These are phyloP conservation scores for Sarcophaga carnaria DNA, from an alignment of 2,888 invertebrate genomes.

Conservation along the genomic window DNA sequence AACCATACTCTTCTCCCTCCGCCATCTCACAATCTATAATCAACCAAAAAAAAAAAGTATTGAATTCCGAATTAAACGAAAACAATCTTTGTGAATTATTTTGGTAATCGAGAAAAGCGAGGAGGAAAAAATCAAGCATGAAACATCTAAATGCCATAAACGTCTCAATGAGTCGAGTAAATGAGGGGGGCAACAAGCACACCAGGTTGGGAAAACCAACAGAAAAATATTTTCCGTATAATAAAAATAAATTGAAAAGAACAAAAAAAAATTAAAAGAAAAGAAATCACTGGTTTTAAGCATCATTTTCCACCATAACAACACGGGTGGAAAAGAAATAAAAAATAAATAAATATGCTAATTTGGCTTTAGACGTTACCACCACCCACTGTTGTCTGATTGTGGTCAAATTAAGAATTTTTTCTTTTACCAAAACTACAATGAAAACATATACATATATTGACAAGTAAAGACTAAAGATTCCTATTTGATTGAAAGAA, in stretches of 20 bases:
- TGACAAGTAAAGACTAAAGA: too few species aligned
- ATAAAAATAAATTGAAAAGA: conserved; percentile 14
- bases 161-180: neutral
- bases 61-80: conserved; percentile 52
- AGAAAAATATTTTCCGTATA: neutral
- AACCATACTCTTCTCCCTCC: neutral
- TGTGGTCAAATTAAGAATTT: neutral
- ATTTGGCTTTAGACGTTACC: neutral
- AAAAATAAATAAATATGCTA: neutral
- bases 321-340: neutral
- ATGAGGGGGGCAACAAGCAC: neutral
- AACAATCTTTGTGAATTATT: conserved; percentile 61
- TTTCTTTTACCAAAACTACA: too few species aligned
- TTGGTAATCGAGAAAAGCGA: neutral
- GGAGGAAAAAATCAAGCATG: conserved; percentile 59
- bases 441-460: too few species aligned
- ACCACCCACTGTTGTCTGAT: neutral
- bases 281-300: conserved; percentile 49
- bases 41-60: conserved; percentile 21
- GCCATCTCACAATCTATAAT: neutral
- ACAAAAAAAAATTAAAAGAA: neutral
- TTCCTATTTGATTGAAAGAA: too few species aligned
- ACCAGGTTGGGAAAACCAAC: neutral
- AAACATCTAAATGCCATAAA: conserved; percentile 55
- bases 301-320: conserved; percentile 50